Conservation (phyloP, 2,113 vertebrate genomes). For the Nipponia nippon region DNA sequence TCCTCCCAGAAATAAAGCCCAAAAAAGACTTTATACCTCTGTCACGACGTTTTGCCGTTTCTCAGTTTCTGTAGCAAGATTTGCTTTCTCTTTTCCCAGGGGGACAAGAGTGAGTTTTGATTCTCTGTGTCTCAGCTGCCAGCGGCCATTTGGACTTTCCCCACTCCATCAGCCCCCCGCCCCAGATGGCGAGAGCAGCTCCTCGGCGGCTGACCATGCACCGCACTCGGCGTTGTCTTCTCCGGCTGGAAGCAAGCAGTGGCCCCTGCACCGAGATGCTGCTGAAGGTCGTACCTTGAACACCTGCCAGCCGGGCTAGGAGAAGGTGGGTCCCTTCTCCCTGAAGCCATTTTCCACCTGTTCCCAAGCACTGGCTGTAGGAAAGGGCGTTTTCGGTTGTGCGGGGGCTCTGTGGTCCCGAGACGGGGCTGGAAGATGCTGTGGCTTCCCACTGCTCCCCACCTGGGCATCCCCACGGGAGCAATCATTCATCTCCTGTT, state of each 20-base stretch:
- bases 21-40: background rate
- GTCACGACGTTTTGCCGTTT: rapidly evolving
- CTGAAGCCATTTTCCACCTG: rapidly evolving
- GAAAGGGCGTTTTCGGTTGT: background rate
- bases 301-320: background rate
- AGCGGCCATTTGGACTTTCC: background rate
- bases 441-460: background rate
- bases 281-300: background rate
- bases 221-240: rapidly evolving
- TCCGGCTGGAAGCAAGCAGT: background rate
- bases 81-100: background rate
- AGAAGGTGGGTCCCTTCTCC: background rate
- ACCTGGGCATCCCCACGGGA: rapidly evolving
- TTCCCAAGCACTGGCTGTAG: background rate
- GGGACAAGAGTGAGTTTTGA: background rate
- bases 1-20: background rate
- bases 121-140: background rate
- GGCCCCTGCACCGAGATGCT: background rate
- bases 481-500: background rate
- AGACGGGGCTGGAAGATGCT: background rate
- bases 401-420: background rate
- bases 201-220: rapidly evolving
- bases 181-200: background rate
- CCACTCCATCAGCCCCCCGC: background rate
- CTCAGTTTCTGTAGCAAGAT: background rate